Conservation (phyloP, 30 jellyfish, hydroid and myxozoan genomes). For the Hydra vulgaris region DNA sequence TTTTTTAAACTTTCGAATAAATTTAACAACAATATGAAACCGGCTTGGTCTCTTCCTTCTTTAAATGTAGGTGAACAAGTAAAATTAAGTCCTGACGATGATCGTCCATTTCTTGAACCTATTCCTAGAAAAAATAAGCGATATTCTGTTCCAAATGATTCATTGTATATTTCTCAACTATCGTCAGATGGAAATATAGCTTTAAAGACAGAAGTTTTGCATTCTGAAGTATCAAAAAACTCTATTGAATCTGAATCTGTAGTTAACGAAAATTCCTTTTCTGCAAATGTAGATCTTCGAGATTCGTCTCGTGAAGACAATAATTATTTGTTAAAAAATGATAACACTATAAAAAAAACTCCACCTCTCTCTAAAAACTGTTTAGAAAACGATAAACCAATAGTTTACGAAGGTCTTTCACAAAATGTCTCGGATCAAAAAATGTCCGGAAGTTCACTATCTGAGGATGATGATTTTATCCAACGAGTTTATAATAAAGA, state of each 20-base stretch:
- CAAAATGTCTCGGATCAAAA: not conserved
- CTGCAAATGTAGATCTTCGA: too few species aligned
- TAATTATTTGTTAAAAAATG: too few species aligned
- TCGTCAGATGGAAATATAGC: not conserved
- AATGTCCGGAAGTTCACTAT: not conserved
- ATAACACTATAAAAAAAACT: too few species aligned
- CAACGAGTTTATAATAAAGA: not conserved
- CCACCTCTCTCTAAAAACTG: too few species aligned
- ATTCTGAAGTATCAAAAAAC: too few species aligned
- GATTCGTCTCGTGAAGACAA: too few species aligned
- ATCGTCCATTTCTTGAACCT: constrained; percentile 30
- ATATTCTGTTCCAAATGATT: constrained; percentile 3
- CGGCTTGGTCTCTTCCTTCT: constrained; percentile 34
- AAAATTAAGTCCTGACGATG: constrained; percentile 39
- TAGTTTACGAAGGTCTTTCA: too few species aligned
- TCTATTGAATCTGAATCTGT: too few species aligned
- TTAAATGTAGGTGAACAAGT: constrained; percentile 30
- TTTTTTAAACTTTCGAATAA: constrained; percentile 16
- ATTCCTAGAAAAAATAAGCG: constrained; percentile 24
- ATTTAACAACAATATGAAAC: constrained; percentile 2
- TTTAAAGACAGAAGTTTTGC: not conserved
- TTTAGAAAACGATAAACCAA: too few species aligned
- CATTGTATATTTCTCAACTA: not conserved
- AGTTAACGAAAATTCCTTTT: too few species aligned
- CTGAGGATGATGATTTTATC: not conserved